Conservation (phyloP, 92 coral and sea anemone genomes). For the Epizoanthus illoricatus region DNA sequence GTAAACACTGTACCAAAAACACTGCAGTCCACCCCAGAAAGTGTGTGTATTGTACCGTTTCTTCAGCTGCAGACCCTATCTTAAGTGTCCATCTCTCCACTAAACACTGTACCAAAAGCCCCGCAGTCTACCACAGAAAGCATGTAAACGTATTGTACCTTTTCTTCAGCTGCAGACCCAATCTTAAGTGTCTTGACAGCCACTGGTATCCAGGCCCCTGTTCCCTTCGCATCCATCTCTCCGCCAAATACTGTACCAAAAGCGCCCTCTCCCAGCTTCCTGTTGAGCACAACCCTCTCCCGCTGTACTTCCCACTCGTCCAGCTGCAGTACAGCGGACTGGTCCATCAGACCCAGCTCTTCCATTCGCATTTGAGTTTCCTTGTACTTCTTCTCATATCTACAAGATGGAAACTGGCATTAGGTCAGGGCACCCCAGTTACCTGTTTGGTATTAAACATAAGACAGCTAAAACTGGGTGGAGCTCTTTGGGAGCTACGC, state of each 20-base stretch:
- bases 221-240: constrained; percentile 61
- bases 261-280: constrained; percentile 90
- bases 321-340: constrained; percentile 72
- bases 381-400: constrained; percentile 82
- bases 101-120: no score
- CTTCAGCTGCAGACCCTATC: no score
- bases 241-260: constrained; percentile 93
- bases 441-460: neutral
- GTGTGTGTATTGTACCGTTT: neutral
- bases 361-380: constrained; percentile 81
- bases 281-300: constrained; percentile 71
- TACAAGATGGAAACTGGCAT: neutral
- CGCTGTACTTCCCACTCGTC: constrained; percentile 91
- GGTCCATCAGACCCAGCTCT: constrained; percentile 85
- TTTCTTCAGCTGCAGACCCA: constrained; percentile 83
- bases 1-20: no score
- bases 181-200: constrained; percentile 85
- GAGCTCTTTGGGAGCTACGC: no score
- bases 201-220: constrained; percentile 84
- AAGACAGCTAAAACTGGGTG: neutral
- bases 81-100: no score
- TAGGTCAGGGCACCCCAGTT: neutral
- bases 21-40: no score
- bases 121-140: neutral
- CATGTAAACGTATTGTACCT: constrained; percentile 42